Evolutionary conservation across 2,797 vertebrate genomes (phyloP).

Genomic region (Streptopelia turtur): DNA sequence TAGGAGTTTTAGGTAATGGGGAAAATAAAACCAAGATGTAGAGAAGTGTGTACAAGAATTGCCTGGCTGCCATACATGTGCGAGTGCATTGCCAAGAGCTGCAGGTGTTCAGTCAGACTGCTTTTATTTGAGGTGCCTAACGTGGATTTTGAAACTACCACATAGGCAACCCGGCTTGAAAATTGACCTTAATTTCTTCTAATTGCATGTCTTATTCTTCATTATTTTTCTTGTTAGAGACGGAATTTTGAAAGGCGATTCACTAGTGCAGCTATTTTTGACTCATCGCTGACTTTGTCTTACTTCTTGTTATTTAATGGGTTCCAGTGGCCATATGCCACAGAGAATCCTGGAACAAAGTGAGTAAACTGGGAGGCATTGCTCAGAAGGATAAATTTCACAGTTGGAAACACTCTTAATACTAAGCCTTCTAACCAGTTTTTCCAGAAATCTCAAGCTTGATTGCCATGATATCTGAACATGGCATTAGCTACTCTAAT

Average conservation of each 20-base stretch:
- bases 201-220: slow-evolving; percentile 57
- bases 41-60: slow-evolving; percentile 43
- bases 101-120: slow-evolving; percentile 69
- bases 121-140: slow-evolving; percentile 69
- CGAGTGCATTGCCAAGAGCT: slow-evolving; percentile 48
- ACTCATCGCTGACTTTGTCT: slow-evolving; percentile 70
- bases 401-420: slow-evolving; percentile 67
- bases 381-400: slow-evolving; percentile 72
- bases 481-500: slow-evolving; percentile 69
- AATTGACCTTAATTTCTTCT: slow-evolving; percentile 68
- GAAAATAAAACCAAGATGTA: slow-evolving; percentile 6
- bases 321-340: slow-evolving; percentile 71
- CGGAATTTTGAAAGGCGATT: slow-evolving; percentile 65
- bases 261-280: slow-evolving; percentile 69
- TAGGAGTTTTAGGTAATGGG: neutral
- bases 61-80: slow-evolving; percentile 7
- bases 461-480: slow-evolving; percentile 70
- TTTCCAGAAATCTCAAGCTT: slow-evolving; percentile 63
- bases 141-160: neutral
- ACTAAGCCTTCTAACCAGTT: slow-evolving; percentile 67
- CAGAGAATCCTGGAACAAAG: slow-evolving; percentile 69
- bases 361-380: slow-evolving; percentile 69
- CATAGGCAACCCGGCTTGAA: slow-evolving; percentile 48
- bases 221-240: slow-evolving; percentile 64
- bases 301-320: slow-evolving; percentile 66